phyloP scores from a whole-genome alignment of 2,797 vertebrate genomes.

The Buceros bicornis region DNA sequence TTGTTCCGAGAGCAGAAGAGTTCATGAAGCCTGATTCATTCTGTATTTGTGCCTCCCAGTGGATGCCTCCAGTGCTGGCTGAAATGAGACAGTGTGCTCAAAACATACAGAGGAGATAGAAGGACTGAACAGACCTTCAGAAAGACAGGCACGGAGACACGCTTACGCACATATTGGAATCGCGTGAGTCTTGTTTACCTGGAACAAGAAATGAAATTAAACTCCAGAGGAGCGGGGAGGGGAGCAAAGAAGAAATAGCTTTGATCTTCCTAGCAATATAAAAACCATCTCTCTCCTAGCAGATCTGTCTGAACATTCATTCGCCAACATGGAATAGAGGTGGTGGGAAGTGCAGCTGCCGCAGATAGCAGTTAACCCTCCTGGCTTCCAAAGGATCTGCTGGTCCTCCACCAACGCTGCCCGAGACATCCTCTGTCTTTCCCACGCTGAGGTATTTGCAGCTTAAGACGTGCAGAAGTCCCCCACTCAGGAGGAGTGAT shows the following conservation, averaged over 20 bases:
- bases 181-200: neutral
- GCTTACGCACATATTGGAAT: neutral
- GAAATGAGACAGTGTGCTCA: neutral
- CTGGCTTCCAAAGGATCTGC: neutral
- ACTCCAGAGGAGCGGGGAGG: neutral
- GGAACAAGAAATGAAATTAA: neutral
- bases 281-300: neutral
- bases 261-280: neutral
- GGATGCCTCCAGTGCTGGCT: neutral
- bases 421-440: neutral
- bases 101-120: neutral
- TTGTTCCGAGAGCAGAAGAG: neutral
- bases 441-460: neutral
- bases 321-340: neutral
- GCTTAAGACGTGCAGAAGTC: neutral
- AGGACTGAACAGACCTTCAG: neutral
- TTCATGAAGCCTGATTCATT: neutral
- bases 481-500: neutral
- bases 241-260: neutral
- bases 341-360: neutral
- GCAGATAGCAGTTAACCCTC: neutral
- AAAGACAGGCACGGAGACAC: neutral
- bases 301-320: neutral
- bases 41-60: neutral
- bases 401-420: neutral